Conservation (phyloP, 1,140 invertebrate genomes). For the Drosophila fuyamai region DNA sequence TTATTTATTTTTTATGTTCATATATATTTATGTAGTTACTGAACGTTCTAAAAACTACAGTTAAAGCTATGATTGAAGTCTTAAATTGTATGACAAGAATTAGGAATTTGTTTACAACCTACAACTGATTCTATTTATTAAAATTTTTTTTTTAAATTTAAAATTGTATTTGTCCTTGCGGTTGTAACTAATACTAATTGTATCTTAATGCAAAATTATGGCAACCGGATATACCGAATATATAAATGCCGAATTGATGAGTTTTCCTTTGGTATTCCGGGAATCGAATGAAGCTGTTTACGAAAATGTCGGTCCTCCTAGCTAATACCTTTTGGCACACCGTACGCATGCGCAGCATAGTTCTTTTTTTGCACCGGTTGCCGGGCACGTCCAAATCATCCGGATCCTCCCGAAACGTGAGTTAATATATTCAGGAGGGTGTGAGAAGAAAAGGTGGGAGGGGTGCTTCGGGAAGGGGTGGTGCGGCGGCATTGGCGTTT, state of each 20-base stretch:
- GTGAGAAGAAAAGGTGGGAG: neutral
- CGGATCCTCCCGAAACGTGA: conserved; percentile 44
- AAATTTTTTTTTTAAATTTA: no score
- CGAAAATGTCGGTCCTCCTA: neutral
- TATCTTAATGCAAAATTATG: no score
- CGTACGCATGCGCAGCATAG: conserved; percentile 34
- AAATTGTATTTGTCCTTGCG: no score
- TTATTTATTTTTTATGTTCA: neutral
- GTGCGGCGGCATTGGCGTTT: conserved; percentile 68
- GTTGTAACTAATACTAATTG: no score
- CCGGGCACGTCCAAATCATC: conserved; percentile 24
- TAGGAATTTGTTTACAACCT: no score
- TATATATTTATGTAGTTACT: neutral
- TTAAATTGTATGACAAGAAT: no score
- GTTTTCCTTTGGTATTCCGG: neutral
- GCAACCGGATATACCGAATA: no score
- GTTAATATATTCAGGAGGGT: conserved; percentile 5
- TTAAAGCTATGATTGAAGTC: no score
- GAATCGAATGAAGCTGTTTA: neutral
- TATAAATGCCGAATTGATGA: neutral
- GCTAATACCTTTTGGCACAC: conserved; percentile 35
- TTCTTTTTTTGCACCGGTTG: conserved; percentile 3
- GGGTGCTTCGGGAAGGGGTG: conserved; percentile 12
- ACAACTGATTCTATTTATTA: no score
- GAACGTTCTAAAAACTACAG: no score